Evolutionary conservation across 2,888 invertebrate genomes (phyloP), one percentile per base, ranked within the genome.

Genomic region (Thymelicus lineola): DNA sequence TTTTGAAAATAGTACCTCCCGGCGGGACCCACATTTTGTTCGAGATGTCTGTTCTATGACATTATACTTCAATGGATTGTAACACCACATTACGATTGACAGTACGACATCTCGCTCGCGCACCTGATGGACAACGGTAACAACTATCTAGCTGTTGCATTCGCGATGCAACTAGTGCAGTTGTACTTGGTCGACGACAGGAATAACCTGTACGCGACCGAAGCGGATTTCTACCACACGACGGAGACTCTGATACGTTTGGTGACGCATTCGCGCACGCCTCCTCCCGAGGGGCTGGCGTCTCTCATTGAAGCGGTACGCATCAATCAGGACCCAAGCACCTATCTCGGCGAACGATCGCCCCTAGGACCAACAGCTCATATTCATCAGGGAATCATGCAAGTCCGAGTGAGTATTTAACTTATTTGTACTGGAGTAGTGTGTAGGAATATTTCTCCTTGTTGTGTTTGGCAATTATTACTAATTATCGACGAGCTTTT

Each of bases 121-220:
- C 96, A 97, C 78, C 95, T 96, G 74, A 97, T 99, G 96, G 99
- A 99, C 78, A 96, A 95, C 83, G 98, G 97, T 0, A 96, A 95
- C 82, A 97, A 96, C 86, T 95, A 95, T 76, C 95, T 97, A 90
- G 98, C 97, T 0, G 96, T 98, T 0, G 95, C 96, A 7, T 98
- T 98, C 85, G 97, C 98, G 14, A 98, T 98, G 96, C 98, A 98
- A 80, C 93, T 99, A 20, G 96, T 98, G 1, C 98, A 97, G 86
- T 94, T 97, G 70, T 97, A 98, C 82, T 94, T 98, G 28, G 95
- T 98, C 60, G 98, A 96, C 73, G 98, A 98, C 80, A 94, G 98
- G 72, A 95, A 96, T 73, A 96, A 96, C 72, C 95, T 96, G 57
- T 95, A 95, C 77, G 96, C 98, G 5, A 96, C 96, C 58, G 98